Evolutionary conservation across 23 tunicate species (phyloP).

Genomic region (Corella eumyota): DNA sequence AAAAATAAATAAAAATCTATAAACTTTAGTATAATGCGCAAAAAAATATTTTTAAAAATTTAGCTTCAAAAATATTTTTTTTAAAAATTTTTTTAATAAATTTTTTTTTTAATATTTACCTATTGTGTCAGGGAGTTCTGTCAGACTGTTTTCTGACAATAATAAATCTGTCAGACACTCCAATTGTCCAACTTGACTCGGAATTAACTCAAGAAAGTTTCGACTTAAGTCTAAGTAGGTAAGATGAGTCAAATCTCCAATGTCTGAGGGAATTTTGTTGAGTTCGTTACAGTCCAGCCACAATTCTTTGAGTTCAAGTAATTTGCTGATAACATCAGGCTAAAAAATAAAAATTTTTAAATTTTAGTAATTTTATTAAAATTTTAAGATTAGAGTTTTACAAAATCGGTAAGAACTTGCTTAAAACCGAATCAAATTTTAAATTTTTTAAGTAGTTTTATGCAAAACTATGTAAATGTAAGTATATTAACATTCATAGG

Average conservation of each 20-base stretch:
- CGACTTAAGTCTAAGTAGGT: constrained; percentile 72
- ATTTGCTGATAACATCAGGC: constrained; percentile 76
- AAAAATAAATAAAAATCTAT: neutral
- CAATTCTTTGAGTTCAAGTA: constrained; percentile 45
- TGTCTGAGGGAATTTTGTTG: constrained; percentile 39
- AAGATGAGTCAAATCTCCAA: constrained; percentile 57
- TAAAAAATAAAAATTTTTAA: constrained; percentile 7
- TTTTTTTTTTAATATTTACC: too few species aligned
- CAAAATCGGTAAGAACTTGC: too few species aligned
- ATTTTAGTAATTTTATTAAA: neutral
- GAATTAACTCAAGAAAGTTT: constrained; percentile 65
- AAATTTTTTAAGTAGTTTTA: neutral
- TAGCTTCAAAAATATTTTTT: too few species aligned
- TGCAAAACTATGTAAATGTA: too few species aligned
- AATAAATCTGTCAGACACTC: constrained; percentile 47
- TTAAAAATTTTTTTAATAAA: too few species aligned
- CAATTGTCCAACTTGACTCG: constrained; percentile 55
- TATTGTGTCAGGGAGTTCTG: constrained; percentile 64
- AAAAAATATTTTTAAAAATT: too few species aligned
- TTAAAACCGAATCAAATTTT: neutral
- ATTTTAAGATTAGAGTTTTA: neutral
- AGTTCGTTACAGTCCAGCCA: constrained; percentile 94
- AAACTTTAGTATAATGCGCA: too few species aligned
- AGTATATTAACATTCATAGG: too few species aligned
- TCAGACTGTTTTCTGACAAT: constrained; percentile 52